phyloP scores from a whole-genome alignment of 2,888 invertebrate genomes.

The Aethes cnicana region DNA sequence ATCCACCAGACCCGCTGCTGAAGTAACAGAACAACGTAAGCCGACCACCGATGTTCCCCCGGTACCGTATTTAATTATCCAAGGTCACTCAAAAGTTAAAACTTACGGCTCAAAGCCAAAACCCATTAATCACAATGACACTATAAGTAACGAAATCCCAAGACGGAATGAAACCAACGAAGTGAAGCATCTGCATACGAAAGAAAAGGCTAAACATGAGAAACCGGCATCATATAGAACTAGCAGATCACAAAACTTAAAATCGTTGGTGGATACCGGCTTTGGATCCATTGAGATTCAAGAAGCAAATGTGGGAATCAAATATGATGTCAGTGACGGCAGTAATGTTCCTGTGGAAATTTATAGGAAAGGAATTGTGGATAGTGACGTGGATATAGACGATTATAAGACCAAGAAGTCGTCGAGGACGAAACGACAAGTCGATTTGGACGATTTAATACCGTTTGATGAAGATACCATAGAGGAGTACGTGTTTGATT shows the following conservation, averaged over 20 bases:
- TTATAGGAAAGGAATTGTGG: slow-evolving; percentile 84
- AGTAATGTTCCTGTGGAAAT: slow-evolving; percentile 78
- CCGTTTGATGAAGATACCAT: slow-evolving; percentile 71
- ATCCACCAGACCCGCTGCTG: slow-evolving; percentile 71
- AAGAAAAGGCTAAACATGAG: slow-evolving; percentile 59
- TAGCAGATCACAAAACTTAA: slow-evolving; percentile 64
- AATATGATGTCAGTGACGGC: slow-evolving; percentile 82
- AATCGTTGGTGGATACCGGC: slow-evolving; percentile 63
- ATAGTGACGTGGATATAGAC: slow-evolving; percentile 73
- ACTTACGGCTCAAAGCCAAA: slow-evolving; percentile 87
- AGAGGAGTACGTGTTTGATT: slow-evolving; percentile 69
- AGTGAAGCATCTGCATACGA: slow-evolving; percentile 83
- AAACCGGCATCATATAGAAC: slow-evolving; percentile 49
- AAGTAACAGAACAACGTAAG: slow-evolving; percentile 45
- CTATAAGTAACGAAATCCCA: slow-evolving; percentile 75
- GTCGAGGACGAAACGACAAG: slow-evolving; percentile 60
- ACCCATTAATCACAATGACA: slow-evolving; percentile 59
- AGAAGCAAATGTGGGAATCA: slow-evolving; percentile 81
- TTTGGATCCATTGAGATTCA: slow-evolving; percentile 80
- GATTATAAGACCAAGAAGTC: slow-evolving; percentile 39
- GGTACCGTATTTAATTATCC: slow-evolving; percentile 89
- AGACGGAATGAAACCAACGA: slow-evolving; percentile 75
- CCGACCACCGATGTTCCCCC: slow-evolving; percentile 74
- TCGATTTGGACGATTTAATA: slow-evolving; percentile 67
- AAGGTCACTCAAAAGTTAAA: slow-evolving; percentile 93